Evolutionary conservation across 2,888 invertebrate species (phyloP), one percentile per base, ranked within the genome.

Genomic region (Zygothrica quintamaculata): DNA sequence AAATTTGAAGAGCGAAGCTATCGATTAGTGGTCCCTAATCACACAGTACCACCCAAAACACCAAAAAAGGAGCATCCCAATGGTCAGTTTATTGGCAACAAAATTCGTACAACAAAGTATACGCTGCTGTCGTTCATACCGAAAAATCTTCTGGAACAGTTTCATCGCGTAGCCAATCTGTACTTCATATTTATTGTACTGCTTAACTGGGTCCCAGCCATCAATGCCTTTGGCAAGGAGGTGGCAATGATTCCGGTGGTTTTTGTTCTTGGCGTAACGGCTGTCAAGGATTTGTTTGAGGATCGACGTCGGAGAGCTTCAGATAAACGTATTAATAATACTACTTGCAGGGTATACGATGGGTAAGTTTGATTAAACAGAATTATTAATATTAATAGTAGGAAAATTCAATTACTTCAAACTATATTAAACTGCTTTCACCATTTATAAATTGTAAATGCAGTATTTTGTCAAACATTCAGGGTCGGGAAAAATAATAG

Each of bases 171-270:
- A 89, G 99, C 99, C 70, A 99, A 99, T 93, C 93, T 99, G 88
- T 99, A 99, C 92, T 99, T 99, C 92, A 95, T 99, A 89, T 97
- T 98, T 90, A 98, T 99, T 90, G 98, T 98, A 85, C 92, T 98
- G 81, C 93, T 99, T 72, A 99, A 99, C 92, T 98, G 98, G 98
- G 95, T 98, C 89, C 98, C 98, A 1, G 94, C 95, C 29, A 96
- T 98, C 66, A 97, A 96, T 92, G 98, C 98, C 2, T 98, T 98
- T 92, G 98, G 97, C 68, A 98, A 98, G 90, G 98, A 98, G 92
- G 94, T 98, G 78, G 97, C 98, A 11, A 97, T 98, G 96, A 93
- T 98, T 80, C 98, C 98, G 1, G 97, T 98, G 73, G 92, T 98
- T 89, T 98, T 98, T 93, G 98, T 98, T 89, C 93, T 98, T 33